These are phyloP conservation scores for Neoitamus cyanurus DNA, from an alignment of 2,888 invertebrate species.

Conservation along the genomic window DNA sequence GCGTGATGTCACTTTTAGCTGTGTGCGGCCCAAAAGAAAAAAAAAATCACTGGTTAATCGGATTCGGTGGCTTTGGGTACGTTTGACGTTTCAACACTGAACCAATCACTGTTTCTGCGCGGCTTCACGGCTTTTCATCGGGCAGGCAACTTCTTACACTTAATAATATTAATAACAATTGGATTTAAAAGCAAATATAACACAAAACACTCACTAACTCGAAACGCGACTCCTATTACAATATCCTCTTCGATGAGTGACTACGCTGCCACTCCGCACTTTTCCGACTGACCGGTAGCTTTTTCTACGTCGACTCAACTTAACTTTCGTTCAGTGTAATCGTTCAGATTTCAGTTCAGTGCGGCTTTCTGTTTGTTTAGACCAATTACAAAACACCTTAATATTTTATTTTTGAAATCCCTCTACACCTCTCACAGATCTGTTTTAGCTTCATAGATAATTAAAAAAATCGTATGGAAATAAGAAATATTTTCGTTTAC, in stretches of 20 bases:
- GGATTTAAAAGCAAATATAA: background rate
- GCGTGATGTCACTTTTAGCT: constrained; percentile 21
- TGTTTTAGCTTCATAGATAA: too few species aligned
- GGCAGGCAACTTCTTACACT: constrained; percentile 11
- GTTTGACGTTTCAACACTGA: constrained; percentile 40
- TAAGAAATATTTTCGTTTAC: too few species aligned
- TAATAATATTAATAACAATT: constrained; percentile 11
- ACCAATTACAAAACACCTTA: background rate
- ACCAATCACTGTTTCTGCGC: constrained; percentile 17
- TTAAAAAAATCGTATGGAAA: too few species aligned
- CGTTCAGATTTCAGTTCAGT: background rate
- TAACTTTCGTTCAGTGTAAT: constrained; percentile 14
- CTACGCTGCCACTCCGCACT: constrained; percentile 59
- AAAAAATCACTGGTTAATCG: constrained; percentile 11
- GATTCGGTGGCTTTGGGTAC: constrained; percentile 6
- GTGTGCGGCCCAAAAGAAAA: background rate
- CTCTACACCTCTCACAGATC: too few species aligned
- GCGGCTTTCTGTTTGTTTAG: background rate
- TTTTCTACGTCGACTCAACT: constrained; percentile 46
- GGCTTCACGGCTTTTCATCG: background rate
- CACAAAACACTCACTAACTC: constrained; percentile 48
- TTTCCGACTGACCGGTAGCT: constrained; percentile 58
- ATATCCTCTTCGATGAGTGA: constrained; percentile 52
- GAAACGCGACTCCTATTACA: constrained; percentile 50
- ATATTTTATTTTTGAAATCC: background rate